A percentile compares a stretch with the other conserved stretches of the same genome.
These are phyloP conservation scores for Melanotaenia boesemani DNA, from an alignment of 2,797 vertebrate species.

Conservation along the genomic window DNA sequence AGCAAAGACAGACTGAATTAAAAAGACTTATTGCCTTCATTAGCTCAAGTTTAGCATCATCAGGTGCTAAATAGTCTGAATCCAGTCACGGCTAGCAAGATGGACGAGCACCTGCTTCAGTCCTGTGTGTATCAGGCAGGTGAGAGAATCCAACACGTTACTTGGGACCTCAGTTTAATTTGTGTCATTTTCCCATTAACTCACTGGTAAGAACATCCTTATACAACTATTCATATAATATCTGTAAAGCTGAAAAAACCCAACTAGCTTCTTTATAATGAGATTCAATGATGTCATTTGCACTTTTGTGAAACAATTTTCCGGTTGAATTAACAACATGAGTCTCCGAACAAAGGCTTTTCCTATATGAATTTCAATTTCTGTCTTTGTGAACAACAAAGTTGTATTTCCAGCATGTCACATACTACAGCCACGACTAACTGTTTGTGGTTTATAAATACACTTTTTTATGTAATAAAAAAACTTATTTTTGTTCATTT, in stretches of 20 bases:
- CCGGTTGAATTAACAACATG: too few relatives aligned
- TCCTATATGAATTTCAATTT: too few relatives aligned
- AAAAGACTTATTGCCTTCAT: conserved; percentile 53
- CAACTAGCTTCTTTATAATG: too few relatives aligned
- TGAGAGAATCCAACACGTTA: neutral
- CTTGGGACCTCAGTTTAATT: neutral
- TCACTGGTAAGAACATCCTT: neutral
- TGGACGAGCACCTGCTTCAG: conserved; percentile 2
- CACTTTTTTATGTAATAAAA: too few relatives aligned
- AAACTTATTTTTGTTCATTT: too few relatives aligned
- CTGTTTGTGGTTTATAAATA: too few relatives aligned
- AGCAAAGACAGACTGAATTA: conserved; percentile 37
- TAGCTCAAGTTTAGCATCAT: conserved; percentile 55
- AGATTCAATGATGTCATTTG: too few relatives aligned
- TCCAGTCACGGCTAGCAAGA: conserved; percentile 35
- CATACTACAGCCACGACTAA: too few relatives aligned
- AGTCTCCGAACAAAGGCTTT: too few relatives aligned
- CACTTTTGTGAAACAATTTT: too few relatives aligned
- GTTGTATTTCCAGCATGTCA: too few relatives aligned
- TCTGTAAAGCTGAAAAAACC: neutral
- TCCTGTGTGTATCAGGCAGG: neutral
- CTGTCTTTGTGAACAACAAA: too few relatives aligned
- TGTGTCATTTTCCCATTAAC: neutral
- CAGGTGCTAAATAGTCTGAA: conserved; percentile 54
- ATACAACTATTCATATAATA: neutral